Percentiles rank a stretch among this genome's conserved stretches.
These are phyloP conservation scores for Ahaetulla prasina DNA, from an alignment of 2,113 vertebrate species.

Conservation along the genomic window DNA sequence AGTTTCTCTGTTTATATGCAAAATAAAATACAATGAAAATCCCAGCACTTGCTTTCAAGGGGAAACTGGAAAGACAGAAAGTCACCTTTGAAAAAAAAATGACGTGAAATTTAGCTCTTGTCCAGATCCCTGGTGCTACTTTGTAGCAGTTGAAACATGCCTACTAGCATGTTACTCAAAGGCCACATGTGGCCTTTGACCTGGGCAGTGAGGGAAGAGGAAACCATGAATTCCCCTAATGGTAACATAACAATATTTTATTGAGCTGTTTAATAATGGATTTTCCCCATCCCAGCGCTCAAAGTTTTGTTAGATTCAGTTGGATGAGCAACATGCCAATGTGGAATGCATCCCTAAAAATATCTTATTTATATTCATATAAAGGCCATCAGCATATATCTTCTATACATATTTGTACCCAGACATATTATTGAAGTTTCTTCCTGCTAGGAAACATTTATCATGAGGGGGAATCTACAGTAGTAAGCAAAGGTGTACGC, in stretches of 20 bases:
- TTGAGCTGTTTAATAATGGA: background rate
- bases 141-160: background rate
- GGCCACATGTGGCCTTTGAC: background rate
- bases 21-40: background rate
- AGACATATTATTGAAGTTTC: constrained; percentile 3
- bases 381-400: background rate
- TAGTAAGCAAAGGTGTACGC: background rate
- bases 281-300: background rate
- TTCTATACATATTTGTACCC: background rate
- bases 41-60: background rate
- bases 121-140: background rate
- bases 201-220: background rate
- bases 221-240: background rate
- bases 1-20: background rate
- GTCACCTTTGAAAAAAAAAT: background rate
- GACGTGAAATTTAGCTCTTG: background rate
- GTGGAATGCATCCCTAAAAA: background rate
- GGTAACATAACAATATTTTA: background rate
- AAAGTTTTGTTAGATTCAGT: background rate
- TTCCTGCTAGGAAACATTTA: background rate
- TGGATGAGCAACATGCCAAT: background rate
- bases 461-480: background rate
- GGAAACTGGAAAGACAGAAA: background rate
- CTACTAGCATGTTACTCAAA: background rate
- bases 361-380: background rate